These are phyloP conservation scores for Gari tellinella DNA, from an alignment of 2,888 invertebrate species.

Conservation along the genomic window DNA sequence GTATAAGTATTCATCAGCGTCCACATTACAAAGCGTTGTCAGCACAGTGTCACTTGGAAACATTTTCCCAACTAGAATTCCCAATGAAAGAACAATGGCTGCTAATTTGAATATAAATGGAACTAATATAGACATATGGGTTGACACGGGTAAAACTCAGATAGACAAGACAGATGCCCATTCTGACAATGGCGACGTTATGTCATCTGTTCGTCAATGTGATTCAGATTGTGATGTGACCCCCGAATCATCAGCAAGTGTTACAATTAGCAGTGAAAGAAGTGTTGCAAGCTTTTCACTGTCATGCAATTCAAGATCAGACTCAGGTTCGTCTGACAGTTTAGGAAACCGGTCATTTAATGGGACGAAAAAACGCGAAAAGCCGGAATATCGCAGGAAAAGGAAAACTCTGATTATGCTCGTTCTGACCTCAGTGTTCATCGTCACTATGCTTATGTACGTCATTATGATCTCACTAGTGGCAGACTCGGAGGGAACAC, in stretches of 20 bases:
- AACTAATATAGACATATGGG: no score
- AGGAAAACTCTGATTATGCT: constrained; percentile 55
- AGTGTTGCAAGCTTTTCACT: no score
- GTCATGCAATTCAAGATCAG: background rate
- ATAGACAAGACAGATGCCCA: no score
- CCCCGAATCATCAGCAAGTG: background rate
- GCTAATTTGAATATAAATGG: no score
- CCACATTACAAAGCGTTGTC: background rate
- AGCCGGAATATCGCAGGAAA: constrained; percentile 7
- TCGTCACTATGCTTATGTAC: constrained; percentile 45
- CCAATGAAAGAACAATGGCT: no score
- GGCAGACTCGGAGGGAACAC: constrained; percentile 24
- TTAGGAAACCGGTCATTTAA: background rate
- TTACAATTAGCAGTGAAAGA: background rate
- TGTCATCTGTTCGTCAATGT: no score
- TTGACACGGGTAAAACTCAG: no score
- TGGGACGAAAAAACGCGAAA: background rate
- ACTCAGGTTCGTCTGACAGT: background rate
- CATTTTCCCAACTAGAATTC: no score
- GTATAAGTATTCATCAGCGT: background rate
- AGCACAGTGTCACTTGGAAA: no score
- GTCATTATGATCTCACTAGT: constrained; percentile 26
- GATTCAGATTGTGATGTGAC: background rate
- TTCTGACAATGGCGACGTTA: no score
- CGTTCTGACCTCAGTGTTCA: constrained; percentile 38